Evolutionary conservation across 2,797 vertebrate genomes (phyloP), one percentile per base, ranked within the genome.

Genomic region (Trematomus bernacchii): DNA sequence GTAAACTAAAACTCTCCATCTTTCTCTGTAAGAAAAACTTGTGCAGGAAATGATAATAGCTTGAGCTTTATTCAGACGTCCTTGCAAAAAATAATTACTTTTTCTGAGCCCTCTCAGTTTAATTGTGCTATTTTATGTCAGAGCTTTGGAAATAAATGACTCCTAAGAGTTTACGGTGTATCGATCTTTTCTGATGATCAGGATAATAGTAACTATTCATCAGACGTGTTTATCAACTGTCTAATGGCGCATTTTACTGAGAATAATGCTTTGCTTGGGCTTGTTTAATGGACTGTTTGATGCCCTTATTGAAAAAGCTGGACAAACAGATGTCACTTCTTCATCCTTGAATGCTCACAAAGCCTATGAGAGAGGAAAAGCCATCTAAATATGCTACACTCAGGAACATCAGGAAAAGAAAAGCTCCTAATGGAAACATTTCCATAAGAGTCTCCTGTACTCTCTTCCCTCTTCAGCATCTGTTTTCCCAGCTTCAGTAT

Each of bases 241-340:
- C 37, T 66, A 81, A 75, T 54, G 52, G n/a, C 47, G 48, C 47
- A 60, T 74, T 76, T 79, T 40, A 67, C 37, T 46, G 51, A 54
- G 53, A 37, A 76, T 67, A 63, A 55, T 47, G 27, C 4, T 58
- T 65, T 71, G 11, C 23, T 48, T 21, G 71, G 33, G 19, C n/a
- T 50, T 61, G 8, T 71, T 62, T 12, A 59, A 65, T 57, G 30
- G 63, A 37, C 15, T 74, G 52, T 63, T 59, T 37, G 44, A 68
- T 71, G 6, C 13, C 14, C 4, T 66, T 37, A 46, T 71, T 75
- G 47, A 55, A 67, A 65, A 37, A 48, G 21, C 14, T 64, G 10
- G 42, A 18, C 37, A 76, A 77, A 68, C 16, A 57, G 14, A 69
- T 50, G 23, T 59, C n/a, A 40, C 0, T 46, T 68, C 23, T 44